Base-by-base conservation (phyloP, 1,140 invertebrate genomes). In the Parapsyche elsis region DNA sequence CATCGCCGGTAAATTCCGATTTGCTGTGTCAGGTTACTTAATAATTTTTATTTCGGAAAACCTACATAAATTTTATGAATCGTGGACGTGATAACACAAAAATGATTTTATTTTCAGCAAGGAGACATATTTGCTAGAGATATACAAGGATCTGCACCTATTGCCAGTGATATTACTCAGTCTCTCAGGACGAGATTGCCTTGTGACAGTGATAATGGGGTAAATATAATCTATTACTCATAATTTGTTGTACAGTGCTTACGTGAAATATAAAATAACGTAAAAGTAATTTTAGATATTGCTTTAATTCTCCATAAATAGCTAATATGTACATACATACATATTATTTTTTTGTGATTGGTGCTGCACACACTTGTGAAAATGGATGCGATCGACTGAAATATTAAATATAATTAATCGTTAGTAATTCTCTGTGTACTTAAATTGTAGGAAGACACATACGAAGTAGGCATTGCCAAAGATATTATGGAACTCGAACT, bases 401-500 rank as follows among this genome's bases (percentile, higher is more conserved):
- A n/a, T n/a, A n/a, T n/a, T 38, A 4, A 38, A 38, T 38, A 38
- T 38, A 38, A 4, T 38, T 38, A 38, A 4, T 38, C 30, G n/a
- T n/a, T 38, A 38, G 7, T 5, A 53, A 5, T 53, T 53, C 19
- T 61, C 10, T 21, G 59, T 16, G 5, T 21, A 21, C 26, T 67
- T 67, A 4, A 4, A 38, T 38, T 38, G 7, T 71, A 81, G 61
- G 71, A 92, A 86, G 92, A 92, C 78, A 91, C 90, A 1, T 93
- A 93, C 79, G 92, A 94, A 85, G 91, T 89, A 74, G 91, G 90
- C 73, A 92, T 93, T 71, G 92, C 91, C 16, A 92, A 93, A 83
- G 92, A 93, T 84, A 93, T 93, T 89, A 87, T 91, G 19, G 92
- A 93, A 84, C 86, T 93, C 23, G 92, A 93, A 85, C 85, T 92